A percentile compares a stretch with the other conserved stretches of the same genome.
These are phyloP conservation scores for Cossypha caffra DNA, from an alignment of 2,797 vertebrate species.

Conservation along the genomic window DNA sequence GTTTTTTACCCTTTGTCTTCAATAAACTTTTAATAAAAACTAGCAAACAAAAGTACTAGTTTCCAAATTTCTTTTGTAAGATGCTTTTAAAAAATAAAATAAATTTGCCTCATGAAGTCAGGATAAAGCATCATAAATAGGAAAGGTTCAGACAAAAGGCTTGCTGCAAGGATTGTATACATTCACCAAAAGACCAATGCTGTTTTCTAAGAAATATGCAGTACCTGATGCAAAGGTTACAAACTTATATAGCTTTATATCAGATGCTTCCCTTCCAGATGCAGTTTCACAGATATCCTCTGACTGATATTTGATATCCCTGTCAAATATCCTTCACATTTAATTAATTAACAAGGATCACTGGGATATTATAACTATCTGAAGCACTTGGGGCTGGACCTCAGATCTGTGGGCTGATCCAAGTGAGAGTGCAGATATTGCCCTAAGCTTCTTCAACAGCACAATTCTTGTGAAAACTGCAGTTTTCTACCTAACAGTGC, in stretches of 20 bases:
- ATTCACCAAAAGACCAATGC: neutral
- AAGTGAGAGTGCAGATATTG: neutral
- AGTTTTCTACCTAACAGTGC: neutral
- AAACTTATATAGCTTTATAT: neutral
- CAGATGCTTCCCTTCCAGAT: neutral
- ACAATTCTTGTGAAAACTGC: neutral
- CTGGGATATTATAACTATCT: neutral
- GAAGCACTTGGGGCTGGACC: neutral
- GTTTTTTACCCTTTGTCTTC: rapidly evolving
- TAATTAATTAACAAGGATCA: neutral
- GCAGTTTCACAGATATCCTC: neutral
- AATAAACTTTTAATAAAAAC: neutral
- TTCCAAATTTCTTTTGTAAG: neutral
- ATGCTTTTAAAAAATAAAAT: neutral
- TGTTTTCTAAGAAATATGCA: neutral
- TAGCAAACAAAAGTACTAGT: neutral
- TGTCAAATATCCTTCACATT: neutral
- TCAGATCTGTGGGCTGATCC: neutral
- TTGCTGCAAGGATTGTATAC: neutral
- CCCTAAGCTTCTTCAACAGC: neutral
- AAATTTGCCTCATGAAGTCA: neutral
- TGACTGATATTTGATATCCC: neutral
- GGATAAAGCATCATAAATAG: neutral
- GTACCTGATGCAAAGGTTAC: neutral
- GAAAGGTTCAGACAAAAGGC: neutral